Conservation (phyloP, 2,888 invertebrate species). For the Orthosia incerta region DNA sequence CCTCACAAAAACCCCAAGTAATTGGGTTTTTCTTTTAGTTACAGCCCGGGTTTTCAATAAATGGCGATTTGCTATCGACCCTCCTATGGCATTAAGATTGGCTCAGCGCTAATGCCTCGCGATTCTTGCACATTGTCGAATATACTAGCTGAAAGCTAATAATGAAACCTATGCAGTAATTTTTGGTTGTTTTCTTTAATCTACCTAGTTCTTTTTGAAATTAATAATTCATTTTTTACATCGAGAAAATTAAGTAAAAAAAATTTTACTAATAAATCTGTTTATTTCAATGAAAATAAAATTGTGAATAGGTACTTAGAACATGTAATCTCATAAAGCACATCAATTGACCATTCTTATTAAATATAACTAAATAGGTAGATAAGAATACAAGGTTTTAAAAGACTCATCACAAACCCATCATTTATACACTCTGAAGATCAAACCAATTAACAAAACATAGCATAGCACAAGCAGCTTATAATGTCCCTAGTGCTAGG, state of each 20-base stretch:
- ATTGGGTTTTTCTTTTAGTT: constrained; percentile 35
- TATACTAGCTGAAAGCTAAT: neutral
- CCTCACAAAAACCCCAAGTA: constrained; percentile 27
- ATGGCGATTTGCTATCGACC: constrained; percentile 40
- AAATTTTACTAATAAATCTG: too few relatives aligned
- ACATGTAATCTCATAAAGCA: neutral
- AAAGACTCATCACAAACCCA: too few relatives aligned
- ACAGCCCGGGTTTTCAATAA: constrained; percentile 31
- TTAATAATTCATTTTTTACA: too few relatives aligned
- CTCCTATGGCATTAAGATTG: constrained; percentile 1
- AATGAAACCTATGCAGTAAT: neutral
- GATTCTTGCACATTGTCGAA: neutral
- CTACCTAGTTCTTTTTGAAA: too few relatives aligned
- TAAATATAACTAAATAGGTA: neutral
- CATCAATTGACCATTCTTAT: neutral
- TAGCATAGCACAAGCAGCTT: too few relatives aligned
- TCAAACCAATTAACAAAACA: too few relatives aligned
- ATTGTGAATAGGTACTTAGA: neutral
- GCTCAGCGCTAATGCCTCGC: constrained; percentile 1
- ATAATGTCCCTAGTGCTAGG: too few relatives aligned
- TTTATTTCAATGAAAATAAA: neutral
- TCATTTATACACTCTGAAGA: too few relatives aligned
- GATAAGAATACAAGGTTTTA: too few relatives aligned
- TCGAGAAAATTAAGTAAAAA: too few relatives aligned
- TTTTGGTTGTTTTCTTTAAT: too few relatives aligned